Evolutionary conservation across 2,888 invertebrate species (phyloP), one percentile per base, ranked within the genome.

Genomic region (Calameuta idolon): DNA sequence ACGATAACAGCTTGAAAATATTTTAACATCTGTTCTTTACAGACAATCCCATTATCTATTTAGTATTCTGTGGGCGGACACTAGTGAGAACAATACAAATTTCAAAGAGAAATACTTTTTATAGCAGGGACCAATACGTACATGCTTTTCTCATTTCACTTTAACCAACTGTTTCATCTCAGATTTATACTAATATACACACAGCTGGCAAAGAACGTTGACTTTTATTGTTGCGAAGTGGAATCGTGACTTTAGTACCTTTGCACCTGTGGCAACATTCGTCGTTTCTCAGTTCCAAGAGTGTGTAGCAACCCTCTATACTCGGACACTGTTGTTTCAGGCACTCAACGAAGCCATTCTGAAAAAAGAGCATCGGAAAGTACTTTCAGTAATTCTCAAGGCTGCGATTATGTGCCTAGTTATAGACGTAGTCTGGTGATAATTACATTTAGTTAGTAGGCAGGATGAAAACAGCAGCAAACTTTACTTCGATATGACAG

Each of bases 321-420:
- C 94, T 94, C 77, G 97, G 97, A 91, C 98, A 98, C 69, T 93
- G 92, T 91, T 93, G 95, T 87, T 94, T 94, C 84, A 94, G 93
- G 90, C 98, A 98, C 92, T 97, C 96, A 76, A 97, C 97, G 90
- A 95, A 96, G 76, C 97, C 96, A 93, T 96, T 96, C 97, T 98
- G 94, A 23, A 55, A 35, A 35, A 55, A 55, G n/a, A 55, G 23
- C 55, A 23, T 55, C 55, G 23, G 55, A 94, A 94, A 85, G 82
- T 88, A 79, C 84, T 83, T 80, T 81, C 83, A 82, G 77, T 81
- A 55, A 23, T 55, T 23, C 55, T 55, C 55, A 55, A 83, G 87
- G 83, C 81, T 78, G 86, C 86, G 86, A 88, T 88, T 86, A 85
- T 86, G 87, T 85, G 86, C 87, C 9, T 55, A 9, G 55, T 55